Evolutionary conservation across 2,113 vertebrate species (phyloP), one percentile per base, ranked within the genome.

Genomic region (Aleadryas rufinucha): DNA sequence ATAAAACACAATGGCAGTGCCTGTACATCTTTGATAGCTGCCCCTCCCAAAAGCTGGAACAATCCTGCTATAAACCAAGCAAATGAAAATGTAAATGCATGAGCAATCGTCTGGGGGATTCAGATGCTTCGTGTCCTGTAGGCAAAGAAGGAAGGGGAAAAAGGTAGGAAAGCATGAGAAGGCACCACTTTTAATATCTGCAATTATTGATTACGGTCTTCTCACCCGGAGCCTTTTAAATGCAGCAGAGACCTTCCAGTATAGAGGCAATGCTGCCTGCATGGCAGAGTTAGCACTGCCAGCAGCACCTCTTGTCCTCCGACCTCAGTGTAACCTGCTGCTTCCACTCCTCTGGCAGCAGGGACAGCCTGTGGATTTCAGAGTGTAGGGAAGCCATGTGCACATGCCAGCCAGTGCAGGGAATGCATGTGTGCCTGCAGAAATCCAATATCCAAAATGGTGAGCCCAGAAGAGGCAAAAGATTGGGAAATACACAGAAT

Each of bases 71-170:
- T 89, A 95, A 97, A 95, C 47, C 76, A 88, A 88, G 88, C 47
- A 94, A 90, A 94, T 90, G 79, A 92, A 96, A 97, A 96, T 89
- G 90, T 78, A 92, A 94, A 95, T 92, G 90, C 41, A 68, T 57
- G 53, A 94, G 86, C 72, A 90, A 80, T 78, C 3, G 2, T 69
- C 92, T 60, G 41, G 64, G 84, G 83, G 37, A 88, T 95, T 92
- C 87, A 84, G 60, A 80, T 42, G 89, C 75, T 93, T 92, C 5
- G 2, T 71, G 88, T 92, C 85, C 92, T 93, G 83, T 71, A 84
- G 78, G 77, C 44, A 92, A 91, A 92, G 53, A 41, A 87, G 44
- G 33, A 69, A 89, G 19, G 4, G 10, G 9, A 0, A 41, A 66
- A 93, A 66, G 27, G 68, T 26, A 84, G 37, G 28, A 93, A 90